Evolutionary conservation across 2,797 vertebrate species (phyloP).

Genomic region (Coreius guichenoti): DNA sequence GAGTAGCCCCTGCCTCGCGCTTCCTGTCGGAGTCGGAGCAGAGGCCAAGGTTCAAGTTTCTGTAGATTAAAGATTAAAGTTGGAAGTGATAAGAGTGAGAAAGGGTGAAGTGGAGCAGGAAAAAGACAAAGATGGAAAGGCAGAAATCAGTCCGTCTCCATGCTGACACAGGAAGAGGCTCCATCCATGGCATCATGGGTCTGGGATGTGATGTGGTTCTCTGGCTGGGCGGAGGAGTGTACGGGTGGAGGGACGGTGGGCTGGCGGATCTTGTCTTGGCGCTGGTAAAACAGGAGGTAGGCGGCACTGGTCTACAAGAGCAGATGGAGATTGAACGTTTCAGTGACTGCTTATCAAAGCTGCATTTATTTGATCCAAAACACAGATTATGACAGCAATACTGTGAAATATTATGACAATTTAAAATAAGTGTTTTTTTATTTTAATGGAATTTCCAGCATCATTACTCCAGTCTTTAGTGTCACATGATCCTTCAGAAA

Average conservation of each 20-base stretch:
- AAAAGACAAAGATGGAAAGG: background rate
- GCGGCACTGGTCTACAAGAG: slow-evolving; percentile 84
- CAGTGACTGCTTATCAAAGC: background rate
- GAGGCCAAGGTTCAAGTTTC: slow-evolving; percentile 70
- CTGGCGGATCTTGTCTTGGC: slow-evolving; percentile 83
- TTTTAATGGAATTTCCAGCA: background rate
- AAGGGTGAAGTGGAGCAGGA: slow-evolving; percentile 25
- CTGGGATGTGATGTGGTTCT: slow-evolving; percentile 65
- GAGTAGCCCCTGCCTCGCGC: slow-evolving; percentile 52
- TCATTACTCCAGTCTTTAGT: background rate
- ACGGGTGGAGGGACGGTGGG: slow-evolving; percentile 67
- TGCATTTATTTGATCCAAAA: background rate
- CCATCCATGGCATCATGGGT: slow-evolving; percentile 59
- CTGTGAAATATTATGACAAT: background rate
- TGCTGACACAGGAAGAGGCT: slow-evolving; percentile 67
- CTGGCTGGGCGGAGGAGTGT: slow-evolving; percentile 44
- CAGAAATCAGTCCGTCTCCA: slow-evolving; percentile 75
- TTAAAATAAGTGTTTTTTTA: background rate
- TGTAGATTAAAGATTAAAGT: slow-evolving; percentile 36
- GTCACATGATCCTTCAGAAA: background rate
- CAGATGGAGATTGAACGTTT: background rate
- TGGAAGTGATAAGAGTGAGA: slow-evolving; percentile 31
- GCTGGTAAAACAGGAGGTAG: slow-evolving; percentile 90
- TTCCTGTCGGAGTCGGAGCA: slow-evolving; percentile 42
- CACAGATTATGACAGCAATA: background rate